Evolutionary conservation across 2,797 vertebrate species (phyloP), one percentile per base, ranked within the genome.

Genomic region (Muraenolepis orangiensis): DNA sequence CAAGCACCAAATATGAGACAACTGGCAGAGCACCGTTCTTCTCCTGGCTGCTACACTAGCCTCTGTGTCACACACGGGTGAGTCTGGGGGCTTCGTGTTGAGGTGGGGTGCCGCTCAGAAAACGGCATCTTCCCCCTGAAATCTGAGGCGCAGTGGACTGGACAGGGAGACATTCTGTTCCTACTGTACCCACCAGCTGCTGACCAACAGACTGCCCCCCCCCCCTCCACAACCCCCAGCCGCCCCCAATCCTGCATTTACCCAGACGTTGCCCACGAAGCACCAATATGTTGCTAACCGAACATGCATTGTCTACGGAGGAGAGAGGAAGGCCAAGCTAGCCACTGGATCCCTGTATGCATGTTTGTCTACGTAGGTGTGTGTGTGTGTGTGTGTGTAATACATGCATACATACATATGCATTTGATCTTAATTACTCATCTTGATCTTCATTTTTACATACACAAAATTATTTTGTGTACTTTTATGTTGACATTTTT

Each of bases 141-240:
- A 94, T 79, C 76, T 31, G 89, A 93, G 85, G 84, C 86, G 84
- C 64, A 71, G 34, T 70, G 72, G 72, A 79, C 74, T 78, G 76
- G 79, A 74, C 74, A 76, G 83, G 0, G 77, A 90, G 89, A 93
- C 93, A 93, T 93, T 92, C 91, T 84, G 91, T 93, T 91, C 92
- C 88, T 78, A 72, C 70, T 28, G 73, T 68, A 72, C 70, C 64
- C 26, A 81, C 83, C 90, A 86, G 86, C 89, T 89, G 87, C 90
- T 87, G 85, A 79, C 85, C 83, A 80, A 78, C 80, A 85, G 8
- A 3, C 32, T 34, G 3, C 32, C 3, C 32, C 32, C 3, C 32
- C 32, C 32, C 3, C 38, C 38, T 10, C n/a, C 51, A 14, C n/a
- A 1, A 61, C 51, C 0, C 51, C 5, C n/a, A n/a, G 14, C 18